Evolutionary conservation across 2,113 vertebrate genomes (phyloP).

Genomic region (Gymnorhina tibicen): DNA sequence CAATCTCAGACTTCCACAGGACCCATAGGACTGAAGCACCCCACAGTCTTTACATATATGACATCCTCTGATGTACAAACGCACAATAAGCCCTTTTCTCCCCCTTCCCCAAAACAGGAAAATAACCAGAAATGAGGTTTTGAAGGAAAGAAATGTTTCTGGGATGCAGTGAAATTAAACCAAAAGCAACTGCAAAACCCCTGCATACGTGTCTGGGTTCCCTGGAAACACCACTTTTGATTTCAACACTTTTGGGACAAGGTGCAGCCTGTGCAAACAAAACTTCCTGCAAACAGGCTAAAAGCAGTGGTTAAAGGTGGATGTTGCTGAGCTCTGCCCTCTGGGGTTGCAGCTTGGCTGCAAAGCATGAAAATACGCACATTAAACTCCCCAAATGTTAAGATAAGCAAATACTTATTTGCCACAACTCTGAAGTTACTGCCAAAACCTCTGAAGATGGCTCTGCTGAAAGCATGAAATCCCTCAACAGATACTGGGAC

Average conservation of each 20-base stretch:
- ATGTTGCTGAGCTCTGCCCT: background rate
- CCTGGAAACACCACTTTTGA: background rate
- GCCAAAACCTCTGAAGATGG: constrained; percentile 41
- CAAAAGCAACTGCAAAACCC: background rate
- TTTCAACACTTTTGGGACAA: background rate
- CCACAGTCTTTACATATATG: rapidly evolving
- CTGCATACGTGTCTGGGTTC: rapidly evolving
- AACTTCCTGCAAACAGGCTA: background rate
- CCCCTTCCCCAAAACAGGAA: background rate
- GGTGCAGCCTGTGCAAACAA: background rate
- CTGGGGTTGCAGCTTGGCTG: background rate
- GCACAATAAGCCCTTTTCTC: background rate
- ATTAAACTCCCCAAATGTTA: background rate
- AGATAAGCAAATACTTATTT: background rate
- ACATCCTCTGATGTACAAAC: background rate
- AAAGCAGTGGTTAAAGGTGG: background rate
- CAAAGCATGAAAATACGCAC: background rate
- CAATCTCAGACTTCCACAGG: background rate
- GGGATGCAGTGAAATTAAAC: background rate
- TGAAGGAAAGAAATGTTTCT: background rate
- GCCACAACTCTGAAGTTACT: background rate
- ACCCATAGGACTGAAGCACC: background rate
- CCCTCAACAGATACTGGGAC: background rate
- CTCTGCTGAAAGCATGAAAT: constrained; percentile 30
- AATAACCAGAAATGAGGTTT: background rate